Conservation (phyloP, 2,113 vertebrate genomes). For the Donacobius atricapilla region DNA sequence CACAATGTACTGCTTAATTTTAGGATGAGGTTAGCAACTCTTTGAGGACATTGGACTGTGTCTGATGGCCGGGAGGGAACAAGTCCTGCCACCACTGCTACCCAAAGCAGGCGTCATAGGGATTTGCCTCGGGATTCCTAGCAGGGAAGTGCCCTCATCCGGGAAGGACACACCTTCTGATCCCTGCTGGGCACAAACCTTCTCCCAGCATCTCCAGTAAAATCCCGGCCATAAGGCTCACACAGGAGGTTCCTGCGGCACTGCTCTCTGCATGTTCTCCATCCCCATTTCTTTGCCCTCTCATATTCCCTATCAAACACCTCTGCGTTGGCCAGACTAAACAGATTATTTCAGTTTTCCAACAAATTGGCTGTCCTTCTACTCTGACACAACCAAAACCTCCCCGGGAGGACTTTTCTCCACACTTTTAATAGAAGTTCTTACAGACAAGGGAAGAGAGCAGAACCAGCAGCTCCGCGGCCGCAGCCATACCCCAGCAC, state of each 20-base stretch:
- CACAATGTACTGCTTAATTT: background rate
- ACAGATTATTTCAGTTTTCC: background rate
- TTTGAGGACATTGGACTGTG: background rate
- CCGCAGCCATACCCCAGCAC: background rate
- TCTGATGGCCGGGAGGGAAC: background rate
- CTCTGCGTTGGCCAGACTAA: background rate
- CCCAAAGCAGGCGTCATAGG: fast-evolving
- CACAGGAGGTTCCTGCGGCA: background rate
- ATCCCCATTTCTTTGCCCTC: background rate
- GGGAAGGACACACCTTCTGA: background rate
- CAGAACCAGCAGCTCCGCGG: fast-evolving
- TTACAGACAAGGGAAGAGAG: fast-evolving
- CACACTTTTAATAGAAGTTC: background rate
- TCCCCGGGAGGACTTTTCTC: background rate
- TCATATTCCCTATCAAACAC: background rate
- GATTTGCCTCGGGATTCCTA: background rate
- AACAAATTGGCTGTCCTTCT: background rate
- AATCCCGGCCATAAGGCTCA: background rate
- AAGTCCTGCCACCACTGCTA: background rate
- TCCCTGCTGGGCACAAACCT: background rate
- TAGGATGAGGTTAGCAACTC: background rate
- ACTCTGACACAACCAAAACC: background rate
- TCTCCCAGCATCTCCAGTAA: background rate
- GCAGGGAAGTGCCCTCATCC: background rate
- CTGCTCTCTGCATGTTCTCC: background rate